These are phyloP conservation scores for Lordiphosa fenestrarum DNA, from an alignment of 2,888 invertebrate genomes.

Conservation along the genomic window DNA sequence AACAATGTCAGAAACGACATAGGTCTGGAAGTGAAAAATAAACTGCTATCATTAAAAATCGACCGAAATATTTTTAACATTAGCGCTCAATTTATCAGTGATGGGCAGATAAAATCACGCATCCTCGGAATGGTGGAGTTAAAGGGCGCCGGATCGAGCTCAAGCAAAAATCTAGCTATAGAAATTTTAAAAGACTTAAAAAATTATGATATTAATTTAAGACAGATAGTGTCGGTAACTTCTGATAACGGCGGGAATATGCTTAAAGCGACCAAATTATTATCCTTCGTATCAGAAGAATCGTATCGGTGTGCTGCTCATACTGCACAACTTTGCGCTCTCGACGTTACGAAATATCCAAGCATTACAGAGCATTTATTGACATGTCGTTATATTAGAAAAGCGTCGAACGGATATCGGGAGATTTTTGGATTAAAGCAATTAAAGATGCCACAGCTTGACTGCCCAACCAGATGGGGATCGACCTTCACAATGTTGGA, in stretches of 20 bases:
- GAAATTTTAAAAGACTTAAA: no score
- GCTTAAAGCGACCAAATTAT: no score
- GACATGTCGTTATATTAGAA: no score
- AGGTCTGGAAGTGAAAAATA: slow-evolving; percentile 3
- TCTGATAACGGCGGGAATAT: no score
- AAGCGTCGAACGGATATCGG: slow-evolving; percentile 13
- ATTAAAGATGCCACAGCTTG: slow-evolving; percentile 1
- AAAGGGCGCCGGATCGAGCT: slow-evolving; percentile 19
- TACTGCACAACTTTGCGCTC: slow-evolving; percentile 30
- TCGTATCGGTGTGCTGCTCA: no score
- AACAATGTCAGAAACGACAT: slow-evolving; percentile 18
- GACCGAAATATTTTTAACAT: slow-evolving; percentile 25
- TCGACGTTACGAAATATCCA: slow-evolving; percentile 26
- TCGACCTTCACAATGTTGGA: no score
- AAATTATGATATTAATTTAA: no score
- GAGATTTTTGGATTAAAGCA: slow-evolving; percentile 1
- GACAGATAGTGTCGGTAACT: no score
- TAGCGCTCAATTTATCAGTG: slow-evolving; percentile 32
- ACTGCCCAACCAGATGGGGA: no score
- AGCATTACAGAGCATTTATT: slow-evolving; percentile 11
- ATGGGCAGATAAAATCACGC: slow-evolving; percentile 18
- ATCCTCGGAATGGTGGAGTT: slow-evolving; percentile 33
- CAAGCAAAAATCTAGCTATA: slow-evolving; percentile 1
- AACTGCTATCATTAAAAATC: slow-evolving; percentile 28
- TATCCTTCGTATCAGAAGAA: neutral